Evolutionary conservation across 2,113 vertebrate species (phyloP).

Genomic region (Aplodontia rufa): DNA sequence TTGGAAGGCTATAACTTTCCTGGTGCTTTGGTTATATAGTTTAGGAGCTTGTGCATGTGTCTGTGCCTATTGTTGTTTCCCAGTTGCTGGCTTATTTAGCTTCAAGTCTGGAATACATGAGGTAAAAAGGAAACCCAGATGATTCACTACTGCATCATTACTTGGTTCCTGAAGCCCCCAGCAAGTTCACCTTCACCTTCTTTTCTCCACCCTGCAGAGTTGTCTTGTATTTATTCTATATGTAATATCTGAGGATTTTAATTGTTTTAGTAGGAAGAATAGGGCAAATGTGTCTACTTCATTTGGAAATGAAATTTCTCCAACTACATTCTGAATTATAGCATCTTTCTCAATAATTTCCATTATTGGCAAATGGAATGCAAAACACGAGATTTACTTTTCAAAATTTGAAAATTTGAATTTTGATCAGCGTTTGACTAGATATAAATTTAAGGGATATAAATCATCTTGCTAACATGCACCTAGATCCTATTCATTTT

Average conservation of each 20-base stretch:
- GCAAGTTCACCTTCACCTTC: background rate
- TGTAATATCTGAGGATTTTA: background rate
- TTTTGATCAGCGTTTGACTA: background rate
- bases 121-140: background rate
- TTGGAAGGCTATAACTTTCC: background rate
- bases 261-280: background rate
- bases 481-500: background rate
- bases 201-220: background rate
- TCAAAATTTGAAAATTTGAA: background rate
- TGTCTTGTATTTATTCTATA: background rate
- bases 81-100: background rate
- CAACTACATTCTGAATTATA: background rate
- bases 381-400: background rate
- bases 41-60: background rate
- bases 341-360: background rate
- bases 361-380: background rate
- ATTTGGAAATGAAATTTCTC: background rate
- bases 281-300: background rate
- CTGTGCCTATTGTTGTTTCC: background rate
- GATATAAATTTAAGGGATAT: background rate
- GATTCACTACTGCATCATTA: background rate
- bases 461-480: background rate
- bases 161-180: background rate
- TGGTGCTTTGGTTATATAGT: background rate
- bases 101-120: background rate